Evolutionary conservation across 1,140 invertebrate species (phyloP).

Genomic region (Lasaia peninsularis): DNA sequence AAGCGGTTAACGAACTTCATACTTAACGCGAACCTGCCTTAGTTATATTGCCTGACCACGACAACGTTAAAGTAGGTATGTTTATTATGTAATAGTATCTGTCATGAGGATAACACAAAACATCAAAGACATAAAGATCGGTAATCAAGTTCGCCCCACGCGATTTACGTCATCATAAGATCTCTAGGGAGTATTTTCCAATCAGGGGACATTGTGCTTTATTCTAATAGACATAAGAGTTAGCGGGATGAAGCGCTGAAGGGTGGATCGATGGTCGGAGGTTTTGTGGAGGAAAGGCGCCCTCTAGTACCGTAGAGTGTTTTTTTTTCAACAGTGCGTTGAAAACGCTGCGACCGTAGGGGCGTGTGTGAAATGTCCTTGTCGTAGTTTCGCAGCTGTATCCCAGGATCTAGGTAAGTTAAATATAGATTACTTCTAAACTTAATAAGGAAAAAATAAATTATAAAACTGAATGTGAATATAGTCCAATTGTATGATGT

Average conservation of each 20-base stretch:
- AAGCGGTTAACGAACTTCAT: too few species aligned
- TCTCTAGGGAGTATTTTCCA: slow-evolving; percentile 24
- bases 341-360: neutral
- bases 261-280: slow-evolving; percentile 60
- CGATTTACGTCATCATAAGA: slow-evolving; percentile 45
- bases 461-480: too few species aligned
- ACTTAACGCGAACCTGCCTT: too few species aligned
- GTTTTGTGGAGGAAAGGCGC: slow-evolving; percentile 34
- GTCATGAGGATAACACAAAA: slow-evolving; percentile 1
- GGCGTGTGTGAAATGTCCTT: slow-evolving; percentile 2
- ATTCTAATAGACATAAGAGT: slow-evolving; percentile 21
- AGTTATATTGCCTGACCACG: neutral
- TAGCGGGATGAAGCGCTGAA: slow-evolving; percentile 19
- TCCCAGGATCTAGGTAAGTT: slow-evolving; percentile 1
- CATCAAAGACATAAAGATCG: slow-evolving; percentile 32
- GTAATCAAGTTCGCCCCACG: slow-evolving; percentile 39
- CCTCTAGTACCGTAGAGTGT: slow-evolving; percentile 34
- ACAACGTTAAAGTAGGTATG: neutral
- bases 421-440: neutral
- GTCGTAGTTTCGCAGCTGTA: neutral
- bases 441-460: too few species aligned
- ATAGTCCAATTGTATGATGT: too few species aligned
- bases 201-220: slow-evolving; percentile 25
- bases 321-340: slow-evolving; percentile 9
- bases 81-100: slow-evolving; percentile 6